Evolutionary conservation across 1,140 invertebrate species (phyloP).

Genomic region (Acromyrmex heyeri): DNA sequence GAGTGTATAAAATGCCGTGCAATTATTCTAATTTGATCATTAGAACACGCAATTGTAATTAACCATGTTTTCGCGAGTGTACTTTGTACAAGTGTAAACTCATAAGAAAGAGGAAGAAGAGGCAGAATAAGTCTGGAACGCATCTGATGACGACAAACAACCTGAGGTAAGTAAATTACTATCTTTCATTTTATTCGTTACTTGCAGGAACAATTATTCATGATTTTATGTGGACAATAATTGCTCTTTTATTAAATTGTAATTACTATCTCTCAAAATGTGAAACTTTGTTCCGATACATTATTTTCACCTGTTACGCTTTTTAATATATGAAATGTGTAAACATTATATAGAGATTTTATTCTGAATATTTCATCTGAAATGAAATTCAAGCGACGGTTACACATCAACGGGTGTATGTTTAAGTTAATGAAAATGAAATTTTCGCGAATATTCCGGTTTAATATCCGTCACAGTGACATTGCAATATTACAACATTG

Average conservation of each 20-base stretch:
- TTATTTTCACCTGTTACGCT: neutral
- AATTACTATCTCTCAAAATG: neutral
- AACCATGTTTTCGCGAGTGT: neutral
- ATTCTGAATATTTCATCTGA: neutral
- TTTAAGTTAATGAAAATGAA: neutral
- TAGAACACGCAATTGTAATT: neutral
- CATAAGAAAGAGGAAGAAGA: neutral
- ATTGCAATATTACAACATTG: constrained; percentile 62
- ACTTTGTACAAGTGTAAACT: neutral
- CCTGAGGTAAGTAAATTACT: neutral
- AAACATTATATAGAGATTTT: neutral
- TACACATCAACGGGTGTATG: neutral
- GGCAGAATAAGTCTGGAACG: neutral
- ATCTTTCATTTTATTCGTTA: neutral
- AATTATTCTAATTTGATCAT: neutral
- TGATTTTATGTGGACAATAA: too few species aligned
- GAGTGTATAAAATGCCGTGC: too few species aligned
- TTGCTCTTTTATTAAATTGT: neutral
- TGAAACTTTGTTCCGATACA: neutral
- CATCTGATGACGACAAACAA: neutral
- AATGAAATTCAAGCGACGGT: neutral
- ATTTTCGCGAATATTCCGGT: neutral
- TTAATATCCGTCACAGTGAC: constrained; percentile 19
- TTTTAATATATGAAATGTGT: neutral
- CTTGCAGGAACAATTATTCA: neutral